Base-by-base conservation (phyloP, 2,797 vertebrate species). In the Myiotriccus ornatus region DNA sequence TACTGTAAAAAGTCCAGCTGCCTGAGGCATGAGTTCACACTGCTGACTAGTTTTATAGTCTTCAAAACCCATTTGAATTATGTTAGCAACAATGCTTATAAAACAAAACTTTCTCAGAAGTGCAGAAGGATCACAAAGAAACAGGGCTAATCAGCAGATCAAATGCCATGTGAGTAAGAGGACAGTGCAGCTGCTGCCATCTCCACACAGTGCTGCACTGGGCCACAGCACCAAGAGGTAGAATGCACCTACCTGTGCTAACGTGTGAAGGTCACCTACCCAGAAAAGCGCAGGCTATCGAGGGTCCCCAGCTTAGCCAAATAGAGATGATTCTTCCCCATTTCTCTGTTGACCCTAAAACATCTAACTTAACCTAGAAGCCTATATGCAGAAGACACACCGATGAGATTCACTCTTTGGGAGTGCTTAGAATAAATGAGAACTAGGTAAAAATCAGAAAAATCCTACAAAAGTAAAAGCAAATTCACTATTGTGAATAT, bases 361-460 rank as follows among this genome's bases (percentile, higher is more conserved):
- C 17, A 30, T n/a, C 44, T 81, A 56, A 37, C 27, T 60, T 37
- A 19, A 27, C 37, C 60, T 53, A 81, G 53, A 88, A 86, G 32
- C 27, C 41, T 41, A 27, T 74, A 32, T 56, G 77, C 41, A 71
- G 64, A 30, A 84, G 32, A 71, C 8, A 15, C 49, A 37, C 25
- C 16, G 47, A 78, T 44, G 21, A 19, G 20, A 74, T 37, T 86
- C 30, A 28, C 17, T 6, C 11, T 59, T 77, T 35, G 35, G 12
- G 37, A 83, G 13, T 55, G 53, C 32, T 80, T 60, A 46, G 21
- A 81, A 67, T 24, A 85, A 74, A 64, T 32, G 21, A 77, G 7
- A 80, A 49, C 53, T 65, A 71, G 28, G 41, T 16, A 52, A 94
- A 92, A 92, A 80, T 37, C 20, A 87, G 52, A 85, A 93, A 60